Conservation (phyloP, 2,113 vertebrate species). For the Sitta europaea region DNA sequence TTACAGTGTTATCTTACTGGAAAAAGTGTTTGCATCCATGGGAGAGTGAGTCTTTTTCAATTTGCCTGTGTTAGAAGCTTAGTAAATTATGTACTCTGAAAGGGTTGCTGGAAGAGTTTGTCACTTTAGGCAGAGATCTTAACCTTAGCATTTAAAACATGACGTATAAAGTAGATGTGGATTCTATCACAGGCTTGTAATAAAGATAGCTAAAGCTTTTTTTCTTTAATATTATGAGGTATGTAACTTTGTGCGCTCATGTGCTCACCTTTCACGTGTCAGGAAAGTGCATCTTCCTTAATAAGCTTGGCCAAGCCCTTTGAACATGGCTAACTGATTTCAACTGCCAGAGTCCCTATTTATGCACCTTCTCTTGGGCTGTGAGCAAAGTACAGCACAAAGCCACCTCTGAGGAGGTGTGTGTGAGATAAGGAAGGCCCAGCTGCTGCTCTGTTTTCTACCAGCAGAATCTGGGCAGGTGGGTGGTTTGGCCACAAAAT, state of each 20-base stretch:
- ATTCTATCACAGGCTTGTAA: background rate
- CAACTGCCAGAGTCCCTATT: background rate
- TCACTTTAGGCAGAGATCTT: background rate
- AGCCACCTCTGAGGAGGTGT: fast-evolving
- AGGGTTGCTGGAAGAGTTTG: background rate
- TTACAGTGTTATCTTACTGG: background rate
- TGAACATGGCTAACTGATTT: background rate
- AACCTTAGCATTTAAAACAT: background rate
- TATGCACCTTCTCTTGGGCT: background rate
- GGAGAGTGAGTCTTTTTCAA: background rate
- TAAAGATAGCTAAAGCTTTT: background rate
- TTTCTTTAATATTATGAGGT: background rate
- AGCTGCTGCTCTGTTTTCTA: background rate
- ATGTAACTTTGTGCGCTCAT: fast-evolving
- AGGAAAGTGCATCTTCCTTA: background rate
- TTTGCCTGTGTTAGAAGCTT: background rate
- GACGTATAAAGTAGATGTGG: background rate
- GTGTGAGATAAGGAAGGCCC: background rate
- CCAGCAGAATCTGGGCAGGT: background rate
- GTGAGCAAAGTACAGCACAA: background rate
- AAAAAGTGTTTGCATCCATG: background rate
- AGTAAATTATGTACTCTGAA: background rate
- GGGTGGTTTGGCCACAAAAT: background rate
- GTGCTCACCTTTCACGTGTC: background rate
- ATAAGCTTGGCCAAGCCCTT: background rate